These are phyloP conservation scores for Parnassius smintheus DNA, from an alignment of 2,888 invertebrate genomes.

Conservation along the genomic window DNA sequence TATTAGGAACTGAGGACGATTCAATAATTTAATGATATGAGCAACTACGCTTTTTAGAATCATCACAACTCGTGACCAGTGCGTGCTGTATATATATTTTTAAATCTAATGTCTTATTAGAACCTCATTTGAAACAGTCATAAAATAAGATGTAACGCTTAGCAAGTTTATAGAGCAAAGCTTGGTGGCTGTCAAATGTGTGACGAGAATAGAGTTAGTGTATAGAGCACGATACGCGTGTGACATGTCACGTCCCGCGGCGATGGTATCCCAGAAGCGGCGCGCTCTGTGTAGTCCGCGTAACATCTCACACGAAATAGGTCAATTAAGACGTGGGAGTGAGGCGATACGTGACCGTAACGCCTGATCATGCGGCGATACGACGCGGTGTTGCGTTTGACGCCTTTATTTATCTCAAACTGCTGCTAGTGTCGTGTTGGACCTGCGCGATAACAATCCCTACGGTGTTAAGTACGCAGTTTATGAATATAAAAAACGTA, in stretches of 20 bases:
- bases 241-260: constrained; percentile 71
- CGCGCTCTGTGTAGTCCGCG: constrained; percentile 49
- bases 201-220: constrained; percentile 45
- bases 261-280: constrained; percentile 74
- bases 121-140: neutral
- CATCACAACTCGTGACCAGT: too few relatives aligned
- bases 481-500: constrained; percentile 12
- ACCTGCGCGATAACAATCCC: constrained; percentile 34
- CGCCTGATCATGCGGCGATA: constrained; percentile 66
- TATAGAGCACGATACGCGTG: constrained; percentile 44
- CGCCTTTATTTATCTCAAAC: constrained; percentile 62
- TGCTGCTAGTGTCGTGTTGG: constrained; percentile 48
- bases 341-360: constrained; percentile 74
- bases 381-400: constrained; percentile 66
- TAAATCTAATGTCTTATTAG: too few relatives aligned
- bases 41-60: too few relatives aligned
- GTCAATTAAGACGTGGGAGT: constrained; percentile 81
- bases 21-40: too few relatives aligned
- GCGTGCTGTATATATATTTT: too few relatives aligned
- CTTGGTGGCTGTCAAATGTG: constrained; percentile 38
- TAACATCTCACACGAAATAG: constrained; percentile 76
- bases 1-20: too few relatives aligned
- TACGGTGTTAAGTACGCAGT: constrained; percentile 25
- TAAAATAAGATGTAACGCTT: neutral
- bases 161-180: constrained; percentile 9